Percentiles rank a stretch among this genome's conserved stretches.
These are phyloP conservation scores for Fregetta grallaria DNA, from an alignment of 2,113 vertebrate species.

Conservation along the genomic window DNA sequence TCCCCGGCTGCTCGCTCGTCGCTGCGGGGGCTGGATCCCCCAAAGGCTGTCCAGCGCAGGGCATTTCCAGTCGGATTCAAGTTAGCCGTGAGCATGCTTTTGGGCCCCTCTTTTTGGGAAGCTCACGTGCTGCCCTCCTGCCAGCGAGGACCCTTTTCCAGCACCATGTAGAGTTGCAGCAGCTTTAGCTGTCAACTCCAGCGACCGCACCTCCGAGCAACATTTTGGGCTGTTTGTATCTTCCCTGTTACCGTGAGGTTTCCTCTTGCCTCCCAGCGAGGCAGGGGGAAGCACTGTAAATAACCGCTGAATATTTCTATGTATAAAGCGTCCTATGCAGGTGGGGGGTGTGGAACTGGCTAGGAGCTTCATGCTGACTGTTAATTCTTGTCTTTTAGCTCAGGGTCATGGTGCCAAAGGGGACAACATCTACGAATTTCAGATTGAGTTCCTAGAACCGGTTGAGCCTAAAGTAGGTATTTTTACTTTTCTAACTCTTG, in stretches of 20 bases:
- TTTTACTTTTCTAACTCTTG: neutral
- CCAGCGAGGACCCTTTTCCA: neutral
- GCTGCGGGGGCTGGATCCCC: rapidly evolving
- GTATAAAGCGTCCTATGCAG: neutral
- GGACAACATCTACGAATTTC: slow-evolving; percentile 91
- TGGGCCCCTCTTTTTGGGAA: neutral
- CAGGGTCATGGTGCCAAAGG: slow-evolving; percentile 94
- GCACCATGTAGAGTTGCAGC: neutral
- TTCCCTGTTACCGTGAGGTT: neutral
- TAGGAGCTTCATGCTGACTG: neutral
- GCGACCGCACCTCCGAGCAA: rapidly evolving
- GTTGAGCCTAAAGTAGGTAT: slow-evolving; percentile 85
- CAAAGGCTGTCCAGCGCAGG: neutral
- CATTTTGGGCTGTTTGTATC: neutral
- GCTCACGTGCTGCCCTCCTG: neutral
- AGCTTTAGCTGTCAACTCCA: neutral
- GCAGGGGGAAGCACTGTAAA: neutral
- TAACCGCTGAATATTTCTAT: neutral
- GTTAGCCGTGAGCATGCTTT: neutral
- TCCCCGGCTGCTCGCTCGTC: rapidly evolving
- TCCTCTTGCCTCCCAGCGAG: neutral
- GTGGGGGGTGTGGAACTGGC: neutral
- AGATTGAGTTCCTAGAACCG: slow-evolving; percentile 84
- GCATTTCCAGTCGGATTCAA: neutral
- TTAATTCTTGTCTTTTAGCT: slow-evolving; percentile 71